Conservation (phyloP, 2,113 vertebrate species). For the Clarias gariepinus region DNA sequence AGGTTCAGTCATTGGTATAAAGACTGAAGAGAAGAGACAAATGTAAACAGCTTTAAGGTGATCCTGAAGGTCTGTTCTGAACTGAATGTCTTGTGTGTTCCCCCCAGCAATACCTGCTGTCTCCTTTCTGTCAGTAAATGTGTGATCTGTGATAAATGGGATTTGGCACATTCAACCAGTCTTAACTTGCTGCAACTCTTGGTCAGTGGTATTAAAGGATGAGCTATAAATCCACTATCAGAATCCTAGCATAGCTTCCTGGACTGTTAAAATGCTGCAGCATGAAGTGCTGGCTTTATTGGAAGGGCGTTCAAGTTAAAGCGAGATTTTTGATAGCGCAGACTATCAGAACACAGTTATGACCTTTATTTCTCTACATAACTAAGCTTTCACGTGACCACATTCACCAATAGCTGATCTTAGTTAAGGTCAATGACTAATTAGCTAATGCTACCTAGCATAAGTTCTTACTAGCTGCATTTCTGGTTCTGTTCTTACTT, state of each 20-base stretch:
- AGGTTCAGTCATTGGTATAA: background rate
- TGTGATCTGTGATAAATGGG: background rate
- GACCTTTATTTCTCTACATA: no score
- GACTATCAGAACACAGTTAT: no score
- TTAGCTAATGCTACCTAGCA: background rate
- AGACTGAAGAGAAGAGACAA: background rate
- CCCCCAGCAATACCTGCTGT: background rate
- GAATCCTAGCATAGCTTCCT: background rate
- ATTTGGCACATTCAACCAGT: background rate
- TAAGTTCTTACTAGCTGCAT: background rate
- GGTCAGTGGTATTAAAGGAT: background rate
- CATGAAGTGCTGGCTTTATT: background rate
- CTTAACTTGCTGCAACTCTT: background rate
- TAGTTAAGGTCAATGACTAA: background rate
- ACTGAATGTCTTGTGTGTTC: background rate
- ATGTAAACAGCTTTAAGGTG: background rate
- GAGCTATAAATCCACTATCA: background rate
- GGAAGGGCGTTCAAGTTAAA: no score
- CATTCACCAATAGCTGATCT: background rate
- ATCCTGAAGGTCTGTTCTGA: background rate
- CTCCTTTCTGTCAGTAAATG: background rate
- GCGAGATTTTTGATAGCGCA: no score
- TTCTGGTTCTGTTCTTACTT: background rate
- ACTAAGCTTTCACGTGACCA: background rate
- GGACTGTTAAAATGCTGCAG: background rate